Conservation (phyloP, 2,113 vertebrate species). For the Coryphaenoides rupestris region DNA sequence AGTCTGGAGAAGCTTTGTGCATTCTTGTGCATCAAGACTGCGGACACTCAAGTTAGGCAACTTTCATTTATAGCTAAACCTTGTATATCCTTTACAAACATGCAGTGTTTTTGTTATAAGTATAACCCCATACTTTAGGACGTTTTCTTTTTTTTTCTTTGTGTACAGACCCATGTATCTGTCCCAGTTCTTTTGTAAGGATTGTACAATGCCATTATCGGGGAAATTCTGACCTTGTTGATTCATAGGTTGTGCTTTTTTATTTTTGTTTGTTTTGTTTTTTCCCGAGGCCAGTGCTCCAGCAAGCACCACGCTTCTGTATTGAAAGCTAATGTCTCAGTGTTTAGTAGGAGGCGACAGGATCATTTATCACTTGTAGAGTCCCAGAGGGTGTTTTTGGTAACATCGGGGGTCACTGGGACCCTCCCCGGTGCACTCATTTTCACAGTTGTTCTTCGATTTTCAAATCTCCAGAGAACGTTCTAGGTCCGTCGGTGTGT, state of each 20-base stretch:
- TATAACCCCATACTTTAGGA: constrained; percentile 1
- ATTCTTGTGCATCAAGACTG: not conserved
- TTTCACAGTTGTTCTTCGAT: too few relatives aligned
- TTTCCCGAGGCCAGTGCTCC: constrained; percentile 6
- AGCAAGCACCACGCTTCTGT: constrained; percentile 6
- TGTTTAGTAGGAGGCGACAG: constrained; percentile 6
- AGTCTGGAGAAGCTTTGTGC: not conserved
- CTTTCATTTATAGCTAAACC: not conserved
- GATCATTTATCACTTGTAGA: too few relatives aligned
- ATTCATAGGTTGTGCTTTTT: not conserved
- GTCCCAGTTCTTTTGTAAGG: constrained; percentile 12
- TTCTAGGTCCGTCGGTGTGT: too few relatives aligned
- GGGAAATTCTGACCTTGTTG: constrained; percentile 1
- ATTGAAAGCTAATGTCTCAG: constrained; percentile 15
- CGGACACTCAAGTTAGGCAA: not conserved
- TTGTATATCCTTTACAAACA: constrained; percentile 12
- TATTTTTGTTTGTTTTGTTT: not conserved
- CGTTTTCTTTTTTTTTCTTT: constrained; percentile 24
- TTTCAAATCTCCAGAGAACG: too few relatives aligned
- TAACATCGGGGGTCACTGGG: too few relatives aligned
- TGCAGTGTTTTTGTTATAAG: not conserved
- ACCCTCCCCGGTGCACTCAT: too few relatives aligned
- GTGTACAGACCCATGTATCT: constrained; percentile 8
- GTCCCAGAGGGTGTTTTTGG: too few relatives aligned
- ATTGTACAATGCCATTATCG: not conserved